Base-by-base conservation (phyloP, 2,888 invertebrate genomes). In the Boloria selene region DNA sequence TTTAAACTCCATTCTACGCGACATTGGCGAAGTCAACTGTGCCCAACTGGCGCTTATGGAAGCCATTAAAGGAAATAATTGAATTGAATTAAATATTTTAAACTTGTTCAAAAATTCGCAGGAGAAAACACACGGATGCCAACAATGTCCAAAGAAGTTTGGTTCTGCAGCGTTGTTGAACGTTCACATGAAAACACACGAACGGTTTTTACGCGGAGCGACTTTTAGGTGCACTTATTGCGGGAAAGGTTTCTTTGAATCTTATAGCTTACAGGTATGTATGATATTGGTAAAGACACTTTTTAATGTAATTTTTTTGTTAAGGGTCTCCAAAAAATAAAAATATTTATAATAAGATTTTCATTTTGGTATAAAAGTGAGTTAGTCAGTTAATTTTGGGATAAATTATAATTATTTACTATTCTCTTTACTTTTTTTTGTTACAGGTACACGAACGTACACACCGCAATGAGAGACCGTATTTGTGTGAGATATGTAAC, bases 381-480 rank as follows among this genome's bases (percentile, higher is more conserved):
- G n/a, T n/a, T n/a, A n/a, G n/a, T n/a, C n/a, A n/a, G n/a, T n/a
- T n/a, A n/a, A n/a, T n/a, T n/a, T n/a, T n/a, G n/a, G n/a, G 22
- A 38, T 4, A 3, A 3, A 5, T 47, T 52, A 52, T 52, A 52
- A 18, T 13, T 59, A 67, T 49, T 22, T 16, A 6, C 49, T 45
- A 45, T 13, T 50, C 18, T n/a, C n/a, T n/a, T n/a, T n/a, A n/a
- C n/a, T n/a, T 38, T 38, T 38, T 38, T 7, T 7, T 38, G 10
- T 70, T 73, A 1, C 75, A 89, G 87, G 86, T 88, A 0, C 92
- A 92, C 63, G 92, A 91, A 65, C 72, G 92, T 1, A 90, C 87
- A 0, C 93, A 93, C 55, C 81, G 87, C 0, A 91, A 92, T 63
- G 92, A 92, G 65, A 76, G 84, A 0, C 92, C 92, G 0, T 93